Conservation (phyloP, 2,797 vertebrate species). For the Cuniculus paca region DNA sequence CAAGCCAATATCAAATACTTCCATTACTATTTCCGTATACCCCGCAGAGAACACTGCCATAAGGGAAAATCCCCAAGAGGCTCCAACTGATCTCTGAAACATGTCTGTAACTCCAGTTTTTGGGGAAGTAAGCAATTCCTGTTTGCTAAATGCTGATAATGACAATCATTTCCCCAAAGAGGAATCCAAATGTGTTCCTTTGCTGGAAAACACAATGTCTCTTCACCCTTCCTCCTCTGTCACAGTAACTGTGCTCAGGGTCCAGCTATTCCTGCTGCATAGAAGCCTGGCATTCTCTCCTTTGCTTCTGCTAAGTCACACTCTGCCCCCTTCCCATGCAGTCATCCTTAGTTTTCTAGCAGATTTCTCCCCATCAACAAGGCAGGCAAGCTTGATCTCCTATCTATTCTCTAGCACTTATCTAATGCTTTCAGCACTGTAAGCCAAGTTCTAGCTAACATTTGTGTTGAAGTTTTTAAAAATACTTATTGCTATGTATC, state of each 20-base stretch:
- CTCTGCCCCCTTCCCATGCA: neutral
- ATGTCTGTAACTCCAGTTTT: neutral
- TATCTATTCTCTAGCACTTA: fast-evolving
- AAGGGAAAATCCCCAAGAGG: neutral
- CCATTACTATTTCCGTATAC: neutral
- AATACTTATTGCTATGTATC: neutral
- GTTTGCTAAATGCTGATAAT: neutral
- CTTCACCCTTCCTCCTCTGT: neutral
- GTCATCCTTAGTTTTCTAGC: neutral
- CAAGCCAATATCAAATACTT: neutral
- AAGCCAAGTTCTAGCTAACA: neutral
- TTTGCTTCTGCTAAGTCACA: neutral
- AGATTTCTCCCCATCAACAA: neutral
- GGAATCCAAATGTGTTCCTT: neutral
- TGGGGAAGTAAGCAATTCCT: neutral
- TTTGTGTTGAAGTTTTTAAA: neutral
- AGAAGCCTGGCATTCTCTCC: neutral
- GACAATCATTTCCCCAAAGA: neutral
- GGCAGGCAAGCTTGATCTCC: neutral
- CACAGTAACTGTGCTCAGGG: no score
- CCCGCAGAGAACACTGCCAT: neutral
- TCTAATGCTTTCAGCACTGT: neutral
- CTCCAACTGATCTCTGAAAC: neutral
- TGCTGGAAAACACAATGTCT: neutral
- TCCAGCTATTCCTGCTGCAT: neutral